Base-by-base conservation (phyloP, 2,113 vertebrate genomes). In the Cinclus mexicanus region DNA sequence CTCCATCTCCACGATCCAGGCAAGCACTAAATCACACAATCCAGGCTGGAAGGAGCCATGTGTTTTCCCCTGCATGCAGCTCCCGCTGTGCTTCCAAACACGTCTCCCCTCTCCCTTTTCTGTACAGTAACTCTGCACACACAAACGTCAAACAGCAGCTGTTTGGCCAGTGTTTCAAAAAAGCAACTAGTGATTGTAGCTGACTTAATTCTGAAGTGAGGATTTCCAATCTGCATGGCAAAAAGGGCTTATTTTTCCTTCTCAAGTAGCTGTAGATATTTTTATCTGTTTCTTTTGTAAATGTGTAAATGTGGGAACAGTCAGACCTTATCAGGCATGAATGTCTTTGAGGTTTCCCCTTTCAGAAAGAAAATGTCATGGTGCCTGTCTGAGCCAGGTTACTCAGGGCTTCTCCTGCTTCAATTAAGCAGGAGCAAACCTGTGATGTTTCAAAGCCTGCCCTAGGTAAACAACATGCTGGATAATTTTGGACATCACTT, bases 141-240 rank as follows among this genome's bases (percentile, higher is more conserved):
- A 77, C 59, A 83, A 80, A 91, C 2, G 21, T 88, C 90, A 95
- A 96, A 95, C 78, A 95, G 85, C 96, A 96, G 94, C 93, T 95
- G 79, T 39, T 94, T 69, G 90, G 82, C 90, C 67, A 86, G 63
- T 21, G 1, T 74, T 93, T 85, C 50, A 59, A 77, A 90, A 93
- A 86, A 77, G 65, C 67, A 91, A 44, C 76, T 7, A 68, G 60
- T 91, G 93, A 85, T 77, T 94, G 56, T 39, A 90, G 63, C 84
- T 93, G 89, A 70, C 67, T 93, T 35, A 5, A 67, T 74, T 93
- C 52, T 57, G 35, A 77, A 93, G 71, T 46, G 44, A 53, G 67
- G 23, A 33, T 76, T 93, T 91, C 61, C 41, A 72, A 67, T 85
- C 61, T 52, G 15, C 9, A 7, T 26, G 59, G 75, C 18, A 24